Evolutionary conservation across 1,140 invertebrate genomes (phyloP).

Genomic region (Steinernema feltiae): DNA sequence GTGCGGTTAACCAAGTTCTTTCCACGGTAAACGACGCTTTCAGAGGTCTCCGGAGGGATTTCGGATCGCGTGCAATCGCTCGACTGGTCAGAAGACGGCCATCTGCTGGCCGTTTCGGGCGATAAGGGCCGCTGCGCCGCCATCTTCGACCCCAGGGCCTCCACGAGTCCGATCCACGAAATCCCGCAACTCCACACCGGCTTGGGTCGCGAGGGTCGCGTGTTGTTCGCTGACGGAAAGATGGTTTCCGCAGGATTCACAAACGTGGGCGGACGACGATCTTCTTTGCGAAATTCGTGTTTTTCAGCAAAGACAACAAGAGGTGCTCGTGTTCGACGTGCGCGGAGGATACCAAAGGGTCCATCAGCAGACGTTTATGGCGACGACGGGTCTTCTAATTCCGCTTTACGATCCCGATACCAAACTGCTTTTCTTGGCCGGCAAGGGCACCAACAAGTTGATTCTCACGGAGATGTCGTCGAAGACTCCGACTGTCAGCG

Average conservation of each 20-base stretch:
- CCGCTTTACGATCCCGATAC: slow-evolving; percentile 87
- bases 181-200: slow-evolving; percentile 30
- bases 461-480: slow-evolving; percentile 21
- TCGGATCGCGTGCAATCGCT: slow-evolving; percentile 31
- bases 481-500: slow-evolving; percentile 60
- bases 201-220: slow-evolving; percentile 45
- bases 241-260: slow-evolving; percentile 59
- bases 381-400: slow-evolving; percentile 69
- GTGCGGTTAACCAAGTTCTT: slow-evolving; percentile 20
- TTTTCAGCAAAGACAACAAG: slow-evolving; percentile 35
- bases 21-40: too few species aligned
- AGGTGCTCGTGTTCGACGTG: background rate
- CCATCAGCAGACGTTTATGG: slow-evolving; percentile 40
- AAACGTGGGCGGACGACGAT: slow-evolving; percentile 40
- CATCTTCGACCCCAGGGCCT: slow-evolving; percentile 41
- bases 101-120: slow-evolving; percentile 33
- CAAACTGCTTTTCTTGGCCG: slow-evolving; percentile 83
- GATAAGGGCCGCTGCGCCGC: slow-evolving; percentile 40
- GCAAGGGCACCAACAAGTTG: slow-evolving; percentile 70
- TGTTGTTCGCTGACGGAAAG: slow-evolving; percentile 58
- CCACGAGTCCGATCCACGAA: slow-evolving; percentile 25
- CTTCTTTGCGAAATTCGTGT: slow-evolving; percentile 7
- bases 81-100: slow-evolving; percentile 42
- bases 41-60: slow-evolving; percentile 28
- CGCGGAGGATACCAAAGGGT: slow-evolving; percentile 22